Evolutionary conservation across 2,888 invertebrate species (phyloP), one percentile per base, ranked within the genome.

Genomic region (Melieria omissa): DNA sequence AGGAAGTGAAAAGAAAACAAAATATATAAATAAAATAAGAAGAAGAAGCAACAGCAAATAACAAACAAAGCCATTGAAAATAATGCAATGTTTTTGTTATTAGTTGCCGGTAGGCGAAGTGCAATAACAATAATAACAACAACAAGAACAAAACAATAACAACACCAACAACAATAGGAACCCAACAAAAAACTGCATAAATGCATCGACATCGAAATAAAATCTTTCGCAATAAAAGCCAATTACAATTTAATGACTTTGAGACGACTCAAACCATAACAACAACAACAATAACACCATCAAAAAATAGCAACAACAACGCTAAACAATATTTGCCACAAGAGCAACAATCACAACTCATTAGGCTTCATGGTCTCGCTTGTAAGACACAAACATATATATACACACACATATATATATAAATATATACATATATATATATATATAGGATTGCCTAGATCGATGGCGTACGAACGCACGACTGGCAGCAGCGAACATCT

Each of bases 211-310:
- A 67, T 16, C 57, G 52, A 55, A 63, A 46, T 70, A 63, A 54
- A 67, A 66, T 55, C 62, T 72, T 76, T 73, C 58, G 72, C 73
- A 74, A 73, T 75, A 75, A 76, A 74, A 76, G 74, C 71, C 76
- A 74, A 74, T 76, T 76, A 73, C 74, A 75, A 73, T 73, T 76
- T 76, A 75, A 75, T 75, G 76, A 73, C 69, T 74, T 72, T 69
- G 67, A 64, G 29, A 29, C 2, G 29, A 29, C 29, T 29, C 29
- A 29, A 29, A 29, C 29, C 29, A 29, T n/a, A 29, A 16, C 3
- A 49, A 60, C 10, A 67, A 61, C n/a, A 55, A 54, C 62, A 62
- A 60, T 65, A 65, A 55, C 54, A 44, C 12, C 52, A 54, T 46
- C 60, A 69, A 52, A 57, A 58, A 47, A 4, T 61, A 45, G 16